Base-by-base conservation (phyloP, 1,140 invertebrate species). In the Ectropis grisescens region DNA sequence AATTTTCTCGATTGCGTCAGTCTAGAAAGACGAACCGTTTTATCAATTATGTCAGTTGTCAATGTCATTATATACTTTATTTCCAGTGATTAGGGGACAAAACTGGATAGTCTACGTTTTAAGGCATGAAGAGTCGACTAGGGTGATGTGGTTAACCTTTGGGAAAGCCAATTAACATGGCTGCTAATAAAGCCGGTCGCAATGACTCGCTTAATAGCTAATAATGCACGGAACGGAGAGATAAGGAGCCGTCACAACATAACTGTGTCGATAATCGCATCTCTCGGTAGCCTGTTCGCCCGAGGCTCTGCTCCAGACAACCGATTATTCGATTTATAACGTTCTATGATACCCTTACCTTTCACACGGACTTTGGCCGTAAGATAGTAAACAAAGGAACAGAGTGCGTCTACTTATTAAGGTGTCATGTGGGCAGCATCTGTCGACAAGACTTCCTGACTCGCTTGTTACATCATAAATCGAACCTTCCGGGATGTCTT, bases 401-500 rank as follows among this genome's bases (percentile, higher is more conserved):
- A 42, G 48, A 68, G 46, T 59, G 58, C 64, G 54, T 52, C 52
- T 50, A 56, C 53, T 53, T 68, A 64, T 64, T 69, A 47, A 37
- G 43, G 22, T n/a, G n/a, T 51, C 64, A 74, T 67, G 51, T 76
- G 76, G 53, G 53, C 33, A 50, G 47, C 64, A 59, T 78, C 72
- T 78, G 72, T 81, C 76, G 55, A 51, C 72, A 56, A 34, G 45
- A 54, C 55, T 67, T 75, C 70, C 74, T 67, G 66, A 55, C 45
- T 27, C 37, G 52, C 56, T 48, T 65, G 66, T 60, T 64, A 59
- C 51, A 68, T 76, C 72, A 78, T 78, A 80, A 80, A 75, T 74
- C 52, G 58, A 71, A 44, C 59, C 65, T 78, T 74, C 70, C 74
- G 70, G 65, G 47, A 47, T 55, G 39, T 54, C 70, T 74, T 74